Evolutionary conservation across 2,797 vertebrate species (phyloP), one percentile per base, ranked within the genome.

Genomic region (Pterois miles): DNA sequence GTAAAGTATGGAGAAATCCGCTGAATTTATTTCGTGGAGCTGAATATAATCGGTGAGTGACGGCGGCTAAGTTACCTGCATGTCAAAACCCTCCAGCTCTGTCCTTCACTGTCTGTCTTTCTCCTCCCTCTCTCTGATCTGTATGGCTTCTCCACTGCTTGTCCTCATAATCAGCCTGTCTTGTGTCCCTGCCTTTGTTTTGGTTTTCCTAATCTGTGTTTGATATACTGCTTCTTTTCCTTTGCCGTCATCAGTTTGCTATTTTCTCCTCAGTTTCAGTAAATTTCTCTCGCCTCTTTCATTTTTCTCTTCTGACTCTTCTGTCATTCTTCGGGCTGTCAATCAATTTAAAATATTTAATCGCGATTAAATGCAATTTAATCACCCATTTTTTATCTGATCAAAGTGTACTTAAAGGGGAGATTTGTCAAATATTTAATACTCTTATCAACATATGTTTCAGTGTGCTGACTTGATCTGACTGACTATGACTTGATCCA

Each of bases 1-100:
- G 98, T 96, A 99, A 99, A 96, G 98, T 99, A 27, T 99, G 98
- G 98, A 94, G 98, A 94, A 99, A 99, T 95, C 98, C 98, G 62
- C 94, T 99, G 89, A 99, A 99, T 95, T 95, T 99, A 79, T 99
- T 99, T 92, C 94, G 98, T 88, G 98, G 98, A 90, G 98, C 98
- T 0, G 98, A 99, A 89, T 99, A 99, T 95, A 99, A 99, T 92
- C 94, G 98, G 98, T 99, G 93, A 97, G 97, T 95, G 76, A 82
- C 31, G 1, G 72, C 75, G 8, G 65, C 69, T 0, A 16, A 70
- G 31, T 48, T 27, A 38, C 76, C 74, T 75, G 73, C 54, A 56
- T 63, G 12, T 79, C 46, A 60, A 69, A 27, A 23, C 25, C 9
- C 14, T 10, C 6, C 2, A 23, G 33, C 64, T 65, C 31, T 23